phyloP scores from a whole-genome alignment of 2,113 vertebrate genomes.

The Electrona antarctica region DNA sequence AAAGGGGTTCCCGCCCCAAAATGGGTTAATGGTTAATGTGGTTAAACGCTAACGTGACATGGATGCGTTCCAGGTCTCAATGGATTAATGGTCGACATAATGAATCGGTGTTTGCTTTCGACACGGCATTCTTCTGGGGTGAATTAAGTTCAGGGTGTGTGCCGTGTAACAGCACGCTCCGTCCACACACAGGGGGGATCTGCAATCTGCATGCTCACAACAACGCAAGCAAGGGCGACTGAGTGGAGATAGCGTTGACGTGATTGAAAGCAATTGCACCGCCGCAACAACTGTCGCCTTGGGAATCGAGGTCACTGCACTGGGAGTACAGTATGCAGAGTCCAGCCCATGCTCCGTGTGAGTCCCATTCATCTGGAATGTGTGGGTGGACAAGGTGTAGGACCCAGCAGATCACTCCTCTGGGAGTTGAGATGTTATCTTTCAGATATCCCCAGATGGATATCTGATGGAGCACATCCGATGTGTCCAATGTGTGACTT shows the following conservation, averaged over 20 bases:
- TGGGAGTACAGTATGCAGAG: slow-evolving; percentile 50
- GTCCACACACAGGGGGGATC: not conserved
- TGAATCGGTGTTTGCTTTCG: not conserved
- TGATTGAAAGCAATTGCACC: slow-evolving; percentile 51
- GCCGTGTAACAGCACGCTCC: not conserved
- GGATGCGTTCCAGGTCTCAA: too few relatives aligned
- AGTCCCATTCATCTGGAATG: slow-evolving; percentile 55
- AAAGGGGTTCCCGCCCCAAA: too few relatives aligned
- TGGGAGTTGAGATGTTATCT: slow-evolving; percentile 47
- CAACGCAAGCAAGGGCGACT: slow-evolving; percentile 18
- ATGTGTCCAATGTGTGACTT: too few relatives aligned
- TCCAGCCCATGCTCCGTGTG: slow-evolving; percentile 58
- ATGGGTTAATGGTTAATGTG: too few relatives aligned
- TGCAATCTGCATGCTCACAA: slow-evolving; percentile 3
- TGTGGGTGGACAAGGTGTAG: slow-evolving; percentile 74
- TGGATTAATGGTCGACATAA: not conserved
- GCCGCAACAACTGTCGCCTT: slow-evolving; percentile 51
- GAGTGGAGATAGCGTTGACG: slow-evolving; percentile 27
- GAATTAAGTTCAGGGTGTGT: slow-evolving; percentile 27
- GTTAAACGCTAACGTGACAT: too few relatives aligned
- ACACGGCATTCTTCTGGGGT: not conserved
- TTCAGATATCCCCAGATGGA: slow-evolving; percentile 54
- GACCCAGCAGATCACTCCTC: slow-evolving; percentile 68
- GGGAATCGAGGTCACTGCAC: slow-evolving; percentile 61
- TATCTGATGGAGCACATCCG: slow-evolving; percentile 9